Base-by-base conservation (phyloP, 2,113 vertebrate genomes). In the Oncorhynchus clarkii region DNA sequence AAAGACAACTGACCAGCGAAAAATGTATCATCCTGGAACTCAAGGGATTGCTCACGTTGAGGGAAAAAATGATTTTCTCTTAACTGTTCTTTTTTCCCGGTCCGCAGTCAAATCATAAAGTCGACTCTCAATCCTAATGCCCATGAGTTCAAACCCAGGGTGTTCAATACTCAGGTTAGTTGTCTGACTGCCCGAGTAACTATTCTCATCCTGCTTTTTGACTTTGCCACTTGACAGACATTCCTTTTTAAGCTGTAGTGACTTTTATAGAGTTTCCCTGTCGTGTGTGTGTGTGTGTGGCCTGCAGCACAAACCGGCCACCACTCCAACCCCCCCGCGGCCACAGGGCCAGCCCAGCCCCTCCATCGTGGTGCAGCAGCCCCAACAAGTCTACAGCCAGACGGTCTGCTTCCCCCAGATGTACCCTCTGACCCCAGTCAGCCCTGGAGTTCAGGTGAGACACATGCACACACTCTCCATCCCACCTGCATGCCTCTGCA, bases 121-220 rank as follows among this genome's bases (percentile, higher is more conserved):
- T 99, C 98, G 72, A 99, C 98, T 16, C 89, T 99, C 86, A 99
- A 99, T 89, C 98, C 98, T 51, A 99, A 99, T 74, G 98, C 98
- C 78, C 98, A 99, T 86, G 98, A 99, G 83, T 99, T 99, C 91
- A 99, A 99, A 88, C 98, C 98, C 80, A 94, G 97, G 71, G 93
- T 94, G 80, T 97, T 98, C 86, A 93, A 90, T 81, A 91, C 96
- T 82, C 98, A 97, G 89, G 98, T 99, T 88, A 92, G 93, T 91
- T 20, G 9, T 45, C 39, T 45, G 39, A 45, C 39, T 45, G 9
- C 39, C 39, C 39, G 9, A 45, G 39, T 45, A 12, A 45, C 39
- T 45, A 45, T 11, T 45, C 39, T 45, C 39, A 11, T 45, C 39
- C 39, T 12, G 39, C 39, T 45, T 45, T 45, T 45, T 45, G 39